Evolutionary conservation across 1,140 invertebrate genomes (phyloP).

Genomic region (Philaenus spumarius): DNA sequence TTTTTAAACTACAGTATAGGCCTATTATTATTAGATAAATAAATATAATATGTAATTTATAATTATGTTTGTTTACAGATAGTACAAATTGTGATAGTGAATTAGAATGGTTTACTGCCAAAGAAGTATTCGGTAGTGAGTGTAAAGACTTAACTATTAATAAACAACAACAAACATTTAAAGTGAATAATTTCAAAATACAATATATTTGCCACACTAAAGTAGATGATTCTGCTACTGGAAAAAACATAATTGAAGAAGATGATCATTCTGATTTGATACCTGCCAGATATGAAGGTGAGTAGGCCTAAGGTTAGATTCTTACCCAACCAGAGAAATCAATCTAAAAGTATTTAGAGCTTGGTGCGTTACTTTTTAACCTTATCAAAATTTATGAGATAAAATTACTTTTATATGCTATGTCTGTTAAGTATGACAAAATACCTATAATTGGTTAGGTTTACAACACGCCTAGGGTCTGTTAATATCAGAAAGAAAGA

Average conservation of each 20-base stretch:
- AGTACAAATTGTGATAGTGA: too few relatives aligned
- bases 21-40: too few relatives aligned
- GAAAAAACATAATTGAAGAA: conserved; percentile 42
- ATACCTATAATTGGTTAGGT: background rate
- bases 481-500: too few relatives aligned
- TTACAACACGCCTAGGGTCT: background rate
- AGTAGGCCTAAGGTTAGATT: background rate
- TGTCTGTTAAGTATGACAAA: background rate
- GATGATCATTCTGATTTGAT: conserved; percentile 62
- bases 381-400: background rate
- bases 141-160: conserved; percentile 9
- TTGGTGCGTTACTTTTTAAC: background rate
- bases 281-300: conserved; percentile 66
- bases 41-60: too few relatives aligned
- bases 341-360: background rate
- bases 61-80: too few relatives aligned
- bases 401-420: background rate
- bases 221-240: background rate
- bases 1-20: too few relatives aligned
- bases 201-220: background rate
- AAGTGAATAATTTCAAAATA: too few relatives aligned
- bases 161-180: background rate
- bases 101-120: conserved; percentile 36
- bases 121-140: conserved; percentile 15
- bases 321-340: background rate